Base-by-base conservation (phyloP, 2,888 invertebrate species). In the Acanthococcus lagerstroemiae region DNA sequence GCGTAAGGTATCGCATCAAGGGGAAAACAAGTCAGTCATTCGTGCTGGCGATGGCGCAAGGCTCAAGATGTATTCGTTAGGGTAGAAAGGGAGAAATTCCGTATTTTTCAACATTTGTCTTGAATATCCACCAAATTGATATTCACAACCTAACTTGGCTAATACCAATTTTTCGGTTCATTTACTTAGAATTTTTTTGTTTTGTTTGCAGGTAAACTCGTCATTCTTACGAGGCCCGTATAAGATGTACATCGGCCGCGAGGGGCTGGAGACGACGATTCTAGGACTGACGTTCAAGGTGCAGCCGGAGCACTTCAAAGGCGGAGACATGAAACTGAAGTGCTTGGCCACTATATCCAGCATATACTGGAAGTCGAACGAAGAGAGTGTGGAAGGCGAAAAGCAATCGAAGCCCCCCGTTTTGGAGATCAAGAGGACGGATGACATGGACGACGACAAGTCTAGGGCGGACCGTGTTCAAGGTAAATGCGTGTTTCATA, bases 261-360 rank as follows among this genome's bases (percentile, higher is more conserved):
- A 83, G 73, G 84, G 86, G n/a, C 79, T 91, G 68, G 87, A 90
- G 76, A 86, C 87, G 68, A 85, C 88, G 22, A 84, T 84, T 67
- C 78, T 89, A 55, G 87, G 85, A 26, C 81, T 91, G 69, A 87
- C 90, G 77, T 91, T 91, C 77, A 83, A 84, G 75, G 89, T 89
- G 72, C 84, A 84, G 73, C 82, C 81, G 72, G 85, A 86, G 77
- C 89, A 91, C 79, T 90, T 91, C 80, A 84, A 84, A 75, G 83
- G 73, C 73, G 89, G 90, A 74, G 89, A 90, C 78, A 82, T 92
- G 80, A 91, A 90, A 78, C 81, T 91, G 73, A 91, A 90, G 81
- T 92, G 91, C 79, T 82, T 90, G 75, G 90, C 91, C 68, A 90
- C 87, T 72, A 90, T 91, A 77, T 88, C 87, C 66, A 87, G 88